Conservation (phyloP, 2,888 invertebrate genomes). For the Tachina grossa region DNA sequence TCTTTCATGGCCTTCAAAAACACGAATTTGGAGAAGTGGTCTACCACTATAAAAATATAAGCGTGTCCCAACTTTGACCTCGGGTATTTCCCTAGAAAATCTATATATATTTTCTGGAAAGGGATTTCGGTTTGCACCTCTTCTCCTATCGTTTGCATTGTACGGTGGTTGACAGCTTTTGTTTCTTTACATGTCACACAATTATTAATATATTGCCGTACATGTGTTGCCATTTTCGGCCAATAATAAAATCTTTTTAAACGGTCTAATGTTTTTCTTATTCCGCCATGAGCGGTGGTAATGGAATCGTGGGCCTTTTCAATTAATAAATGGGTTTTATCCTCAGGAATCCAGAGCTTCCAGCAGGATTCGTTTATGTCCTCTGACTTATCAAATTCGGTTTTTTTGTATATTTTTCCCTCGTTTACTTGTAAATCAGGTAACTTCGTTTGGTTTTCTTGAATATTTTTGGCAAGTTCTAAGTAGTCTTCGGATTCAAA, state of each 20-base stretch:
- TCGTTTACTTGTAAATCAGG: slow-evolving; percentile 68
- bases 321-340: slow-evolving; percentile 1
- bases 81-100: slow-evolving; percentile 70
- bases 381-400: no score
- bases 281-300: slow-evolving; percentile 22
- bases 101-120: slow-evolving; percentile 61
- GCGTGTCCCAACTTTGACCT: slow-evolving; percentile 43
- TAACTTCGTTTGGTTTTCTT: slow-evolving; percentile 24
- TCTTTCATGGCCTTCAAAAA: no score
- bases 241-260: slow-evolving; percentile 36
- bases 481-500: slow-evolving; percentile 44
- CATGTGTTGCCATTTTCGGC: slow-evolving; percentile 39
- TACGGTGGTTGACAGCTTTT: not conserved
- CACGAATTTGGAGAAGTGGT: no score
- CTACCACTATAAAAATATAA: not conserved
- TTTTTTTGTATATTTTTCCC: not conserved
- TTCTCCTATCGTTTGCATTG: not conserved
- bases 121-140: slow-evolving; percentile 2
- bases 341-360: slow-evolving; percentile 44
- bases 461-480: not conserved
- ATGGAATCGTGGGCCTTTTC: slow-evolving; percentile 33
- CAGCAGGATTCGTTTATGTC: not conserved
- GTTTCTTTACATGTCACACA: slow-evolving; percentile 45
- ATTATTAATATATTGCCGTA: slow-evolving; percentile 4
- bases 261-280: slow-evolving; percentile 21